These are phyloP conservation scores for Phylloscopus whistleri DNA, from an alignment of 2,113 vertebrate species.

Conservation along the genomic window DNA sequence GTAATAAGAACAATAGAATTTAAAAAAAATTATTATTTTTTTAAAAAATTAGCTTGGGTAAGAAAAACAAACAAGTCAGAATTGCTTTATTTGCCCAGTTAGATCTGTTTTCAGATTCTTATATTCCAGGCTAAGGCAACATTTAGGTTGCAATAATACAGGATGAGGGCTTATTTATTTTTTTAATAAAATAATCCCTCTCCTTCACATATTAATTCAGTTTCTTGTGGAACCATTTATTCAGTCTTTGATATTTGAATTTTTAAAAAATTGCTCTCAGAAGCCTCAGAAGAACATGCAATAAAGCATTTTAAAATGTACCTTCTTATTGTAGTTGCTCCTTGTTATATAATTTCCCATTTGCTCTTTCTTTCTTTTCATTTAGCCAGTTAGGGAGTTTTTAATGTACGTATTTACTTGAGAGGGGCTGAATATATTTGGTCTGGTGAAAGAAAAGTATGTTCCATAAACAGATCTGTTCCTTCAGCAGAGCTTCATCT, in stretches of 20 bases:
- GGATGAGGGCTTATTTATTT: not conserved
- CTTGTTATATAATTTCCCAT: not conserved
- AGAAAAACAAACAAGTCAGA: not conserved
- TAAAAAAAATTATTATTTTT: not conserved
- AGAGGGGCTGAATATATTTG: conserved; percentile 46
- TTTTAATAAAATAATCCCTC: not conserved
- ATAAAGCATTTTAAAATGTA: not conserved
- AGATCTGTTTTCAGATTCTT: not conserved
- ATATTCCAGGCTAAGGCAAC: not conserved
- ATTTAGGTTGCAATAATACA: not conserved
- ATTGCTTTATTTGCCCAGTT: not conserved
- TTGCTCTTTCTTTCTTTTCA: not conserved
- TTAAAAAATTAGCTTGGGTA: not conserved
- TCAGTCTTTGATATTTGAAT: not conserved
- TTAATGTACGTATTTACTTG: conserved; percentile 22
- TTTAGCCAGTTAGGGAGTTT: not conserved
- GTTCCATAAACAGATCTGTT: conserved; percentile 58
- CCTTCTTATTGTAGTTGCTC: not conserved
- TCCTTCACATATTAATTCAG: not conserved
- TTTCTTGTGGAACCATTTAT: not conserved
- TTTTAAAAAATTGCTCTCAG: not conserved
- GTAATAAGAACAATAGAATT: conserved; percentile 36
- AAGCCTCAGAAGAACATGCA: not conserved
- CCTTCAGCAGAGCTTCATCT: conserved; percentile 46
- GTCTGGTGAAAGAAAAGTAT: conserved; percentile 39